phyloP scores from a whole-genome alignment of 2,113 vertebrate species.

The Chaetorhynchus papuensis region DNA sequence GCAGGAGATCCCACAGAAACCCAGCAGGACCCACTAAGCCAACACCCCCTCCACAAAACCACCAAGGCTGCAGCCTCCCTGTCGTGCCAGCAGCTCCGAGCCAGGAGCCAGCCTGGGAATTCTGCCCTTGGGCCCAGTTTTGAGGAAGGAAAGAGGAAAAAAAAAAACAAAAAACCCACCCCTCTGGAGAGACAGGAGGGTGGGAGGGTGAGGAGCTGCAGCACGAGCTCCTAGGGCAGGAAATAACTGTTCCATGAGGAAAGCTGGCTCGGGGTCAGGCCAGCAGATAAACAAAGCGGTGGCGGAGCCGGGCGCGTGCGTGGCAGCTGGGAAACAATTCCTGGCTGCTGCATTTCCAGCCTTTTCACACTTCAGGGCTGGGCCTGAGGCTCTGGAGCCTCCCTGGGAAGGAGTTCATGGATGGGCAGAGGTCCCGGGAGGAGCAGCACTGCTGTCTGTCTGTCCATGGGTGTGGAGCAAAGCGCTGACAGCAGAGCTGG shows the following conservation, averaged over 20 bases:
- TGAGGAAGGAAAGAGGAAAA: background rate
- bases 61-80: background rate
- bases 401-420: background rate
- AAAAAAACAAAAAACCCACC: background rate
- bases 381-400: background rate
- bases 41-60: background rate
- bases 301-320: background rate
- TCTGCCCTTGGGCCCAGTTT: background rate
- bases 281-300: background rate
- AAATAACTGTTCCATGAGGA: conserved; percentile 15
- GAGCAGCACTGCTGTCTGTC: background rate
- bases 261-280: background rate
- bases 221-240: background rate
- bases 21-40: background rate
- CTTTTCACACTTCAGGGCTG: background rate
- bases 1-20: background rate
- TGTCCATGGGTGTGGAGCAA: background rate
- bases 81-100: accelerated
- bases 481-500: background rate
- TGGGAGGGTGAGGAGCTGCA: background rate
- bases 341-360: background rate
- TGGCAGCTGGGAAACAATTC: background rate
- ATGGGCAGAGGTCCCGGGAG: background rate
- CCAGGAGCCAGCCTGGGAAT: background rate
- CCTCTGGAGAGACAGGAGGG: background rate